Conservation (phyloP, 92 coral and sea anemone species). For the Zoanthus sociatus region DNA sequence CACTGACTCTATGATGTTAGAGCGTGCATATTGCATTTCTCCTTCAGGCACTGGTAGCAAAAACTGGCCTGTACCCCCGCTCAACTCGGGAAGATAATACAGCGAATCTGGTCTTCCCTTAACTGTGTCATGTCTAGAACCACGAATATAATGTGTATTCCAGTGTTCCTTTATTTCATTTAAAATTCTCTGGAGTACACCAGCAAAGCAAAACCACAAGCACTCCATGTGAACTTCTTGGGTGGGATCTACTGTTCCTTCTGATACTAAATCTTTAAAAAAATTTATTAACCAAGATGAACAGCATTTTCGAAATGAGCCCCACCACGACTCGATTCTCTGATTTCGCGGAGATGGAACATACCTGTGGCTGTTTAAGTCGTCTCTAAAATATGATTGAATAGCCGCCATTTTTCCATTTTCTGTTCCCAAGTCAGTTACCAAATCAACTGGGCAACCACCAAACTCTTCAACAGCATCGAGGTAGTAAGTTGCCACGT, state of each 20-base stretch:
- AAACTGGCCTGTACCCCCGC: constrained; percentile 63
- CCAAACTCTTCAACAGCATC: constrained; percentile 72
- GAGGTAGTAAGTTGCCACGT: constrained; percentile 59
- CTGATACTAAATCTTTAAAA: constrained; percentile 52
- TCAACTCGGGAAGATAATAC: constrained; percentile 70
- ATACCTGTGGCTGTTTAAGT: constrained; percentile 58
- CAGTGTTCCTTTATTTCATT: constrained; percentile 71
- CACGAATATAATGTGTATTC: constrained; percentile 74
- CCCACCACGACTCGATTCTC: constrained; percentile 66
- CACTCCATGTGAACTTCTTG: constrained; percentile 67
- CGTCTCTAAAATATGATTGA: constrained; percentile 69
- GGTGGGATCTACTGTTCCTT: constrained; percentile 54
- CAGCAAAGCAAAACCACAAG: constrained; percentile 74
- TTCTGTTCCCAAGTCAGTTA: constrained; percentile 72
- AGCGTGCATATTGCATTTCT: constrained; percentile 62
- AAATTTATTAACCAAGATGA: constrained; percentile 63
- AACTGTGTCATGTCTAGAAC: constrained; percentile 70
- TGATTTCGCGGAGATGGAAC: constrained; percentile 64
- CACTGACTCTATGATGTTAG: constrained; percentile 56
- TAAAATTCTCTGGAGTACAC: constrained; percentile 51
- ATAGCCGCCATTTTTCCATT: constrained; percentile 74
- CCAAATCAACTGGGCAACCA: constrained; percentile 72
- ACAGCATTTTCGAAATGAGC: constrained; percentile 45
- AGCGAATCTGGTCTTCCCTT: constrained; percentile 75
- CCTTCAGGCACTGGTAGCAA: constrained; percentile 64